Conservation (phyloP, 2,888 invertebrate genomes). For the Pseudococcus longispinus region DNA sequence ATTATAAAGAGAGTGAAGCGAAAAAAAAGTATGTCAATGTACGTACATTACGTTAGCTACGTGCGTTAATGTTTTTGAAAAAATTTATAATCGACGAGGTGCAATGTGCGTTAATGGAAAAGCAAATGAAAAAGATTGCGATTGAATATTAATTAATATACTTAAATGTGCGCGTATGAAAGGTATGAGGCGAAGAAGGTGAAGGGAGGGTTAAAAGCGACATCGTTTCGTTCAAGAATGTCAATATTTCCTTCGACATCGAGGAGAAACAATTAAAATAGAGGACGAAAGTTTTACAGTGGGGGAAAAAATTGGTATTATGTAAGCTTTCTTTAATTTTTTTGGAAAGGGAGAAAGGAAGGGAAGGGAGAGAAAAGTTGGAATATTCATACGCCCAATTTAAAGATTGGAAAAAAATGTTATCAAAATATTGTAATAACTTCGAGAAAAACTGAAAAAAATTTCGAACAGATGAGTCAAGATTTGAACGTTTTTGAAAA, state of each 20-base stretch:
- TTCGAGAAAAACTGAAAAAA: no score
- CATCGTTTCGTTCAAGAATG: not conserved
- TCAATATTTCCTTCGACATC: not conserved
- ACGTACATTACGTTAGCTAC: not conserved
- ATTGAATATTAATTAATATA: not conserved
- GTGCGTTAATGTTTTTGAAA: slow-evolving; percentile 20
- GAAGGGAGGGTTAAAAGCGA: not conserved
- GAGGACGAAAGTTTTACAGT: no score
- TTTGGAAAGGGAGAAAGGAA: no score
- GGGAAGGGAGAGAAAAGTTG: no score
- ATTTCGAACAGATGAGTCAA: no score
- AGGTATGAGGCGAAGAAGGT: not conserved
- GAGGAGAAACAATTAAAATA: not conserved
- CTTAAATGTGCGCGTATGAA: not conserved
- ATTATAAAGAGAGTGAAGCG: not conserved
- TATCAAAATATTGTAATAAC: no score
- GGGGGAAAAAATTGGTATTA: no score
- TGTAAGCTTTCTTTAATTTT: no score
- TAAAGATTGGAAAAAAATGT: no score
- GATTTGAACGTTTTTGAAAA: no score
- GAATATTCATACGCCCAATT: no score
- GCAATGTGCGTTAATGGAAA: slow-evolving; percentile 7
- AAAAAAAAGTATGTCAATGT: slow-evolving; percentile 32
- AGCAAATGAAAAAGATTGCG: not conserved
- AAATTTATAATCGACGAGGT: not conserved